Evolutionary conservation across 2,888 invertebrate species (phyloP), one percentile per base, ranked within the genome.

Genomic region (Iselma pallidipennis): DNA sequence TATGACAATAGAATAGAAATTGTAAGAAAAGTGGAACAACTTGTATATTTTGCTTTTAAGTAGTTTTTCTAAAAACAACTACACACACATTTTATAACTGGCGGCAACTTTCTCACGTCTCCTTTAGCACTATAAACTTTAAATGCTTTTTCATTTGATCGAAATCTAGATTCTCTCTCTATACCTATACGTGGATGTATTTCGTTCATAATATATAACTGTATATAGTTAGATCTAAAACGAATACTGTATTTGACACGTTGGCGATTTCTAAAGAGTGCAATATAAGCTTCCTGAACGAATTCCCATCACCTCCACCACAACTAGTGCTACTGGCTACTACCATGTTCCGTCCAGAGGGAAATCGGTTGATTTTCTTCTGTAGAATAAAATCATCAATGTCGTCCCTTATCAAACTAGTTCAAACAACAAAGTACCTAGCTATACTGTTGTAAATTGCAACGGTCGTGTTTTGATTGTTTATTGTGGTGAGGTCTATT

Each of bases 121-220:
- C 70, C 66, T 68, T 31, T 31, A 61, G 61, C 67, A 68, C 71
- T 70, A 72, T 71, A 69, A 70, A 72, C 68, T 71, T 72, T 70
- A 73, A 73, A 70, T 67, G 70, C 69, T 72, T 72, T 73, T 73
- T 70, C 69, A 68, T 67, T 70, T 61, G 71, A 19, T 42, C 42
- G 10, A 42, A 42, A 37, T 37, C 37, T 16, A 37, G 16, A 42
- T 42, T 42, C 42, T 21, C 42, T 19, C 4, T 37, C 66, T 65
- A 31, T 55, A 60, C 49, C 70, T 66, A 60, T 67, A 63, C 68
- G 68, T 63, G 65, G 65, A 63, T 56, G 53, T 61, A 59, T 66
- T 61, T 54, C 57, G 37, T 16, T 37, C 7, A 2, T 16, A 16
- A 16, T 37, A n/a, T 4, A 31, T 4, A 31, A 31, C n/a, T 31